phyloP scores from a whole-genome alignment of 2,113 vertebrate genomes.

The Athene cunicularia region DNA sequence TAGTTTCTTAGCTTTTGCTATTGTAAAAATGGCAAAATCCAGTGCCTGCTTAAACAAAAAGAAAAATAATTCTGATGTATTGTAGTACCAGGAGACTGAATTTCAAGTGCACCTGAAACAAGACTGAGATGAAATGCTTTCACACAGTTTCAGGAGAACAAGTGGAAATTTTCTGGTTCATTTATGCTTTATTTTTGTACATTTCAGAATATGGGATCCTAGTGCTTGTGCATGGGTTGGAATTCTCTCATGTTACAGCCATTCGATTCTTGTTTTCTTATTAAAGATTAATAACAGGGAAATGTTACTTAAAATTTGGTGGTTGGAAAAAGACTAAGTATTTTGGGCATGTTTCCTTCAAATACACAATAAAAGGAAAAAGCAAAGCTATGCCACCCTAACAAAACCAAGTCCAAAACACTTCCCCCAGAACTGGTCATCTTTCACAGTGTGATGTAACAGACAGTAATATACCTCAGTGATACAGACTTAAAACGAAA shows the following conservation, averaged over 20 bases:
- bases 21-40: not conserved
- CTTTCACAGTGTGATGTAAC: not conserved
- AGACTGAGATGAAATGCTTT: not conserved
- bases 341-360: not conserved
- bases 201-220: not conserved
- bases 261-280: not conserved
- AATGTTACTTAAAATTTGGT: not conserved
- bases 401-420: not conserved
- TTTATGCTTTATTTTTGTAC: not conserved
- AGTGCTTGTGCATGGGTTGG: not conserved
- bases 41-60: not conserved
- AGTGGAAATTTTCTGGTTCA: not conserved
- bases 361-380: not conserved
- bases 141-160: not conserved
- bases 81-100: not conserved
- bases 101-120: not conserved
- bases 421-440: not conserved
- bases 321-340: not conserved
- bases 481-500: not conserved
- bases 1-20: not conserved
- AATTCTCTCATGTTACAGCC: not conserved
- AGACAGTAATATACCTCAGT: not conserved
- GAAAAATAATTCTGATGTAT: not conserved
- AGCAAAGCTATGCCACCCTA: not conserved
- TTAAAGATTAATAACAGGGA: not conserved